A percentile compares a stretch with the other conserved stretches of the same genome.
Conservation (phyloP, 2,888 invertebrate genomes). For the Mystacides longicornis region DNA sequence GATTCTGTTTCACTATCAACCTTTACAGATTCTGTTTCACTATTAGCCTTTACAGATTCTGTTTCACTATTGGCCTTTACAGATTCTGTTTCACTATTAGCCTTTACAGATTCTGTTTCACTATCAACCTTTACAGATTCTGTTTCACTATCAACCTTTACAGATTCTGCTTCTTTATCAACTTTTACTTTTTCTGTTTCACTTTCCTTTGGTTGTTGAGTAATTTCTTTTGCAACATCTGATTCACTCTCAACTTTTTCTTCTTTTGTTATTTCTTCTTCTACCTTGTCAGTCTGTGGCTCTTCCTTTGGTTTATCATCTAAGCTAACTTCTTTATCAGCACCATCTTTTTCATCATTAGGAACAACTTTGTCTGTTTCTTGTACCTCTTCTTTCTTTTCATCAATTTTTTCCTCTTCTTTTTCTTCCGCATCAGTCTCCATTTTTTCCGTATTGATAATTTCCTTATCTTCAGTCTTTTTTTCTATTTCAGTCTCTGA, state of each 20-base stretch:
- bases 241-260: slow-evolving; percentile 30
- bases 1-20: background rate
- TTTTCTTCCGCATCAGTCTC: slow-evolving; percentile 28
- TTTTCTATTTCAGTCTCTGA: slow-evolving; percentile 26
- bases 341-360: slow-evolving; percentile 10
- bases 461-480: slow-evolving; percentile 26
- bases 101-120: background rate
- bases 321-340: slow-evolving; percentile 30
- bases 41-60: background rate
- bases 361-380: slow-evolving; percentile 8
- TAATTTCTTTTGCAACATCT: slow-evolving; percentile 16
- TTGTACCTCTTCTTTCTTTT: slow-evolving; percentile 27
- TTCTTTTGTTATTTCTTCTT: slow-evolving; percentile 31
- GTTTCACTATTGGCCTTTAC: background rate
- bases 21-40: background rate
- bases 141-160: slow-evolving; percentile 32
- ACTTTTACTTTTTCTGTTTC: slow-evolving; percentile 6
- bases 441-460: slow-evolving; percentile 22
- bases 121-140: background rate
- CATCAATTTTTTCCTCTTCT: slow-evolving; percentile 31
- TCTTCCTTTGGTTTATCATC: background rate
- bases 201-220: slow-evolving; percentile 22
- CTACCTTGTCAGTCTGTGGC: slow-evolving; percentile 23
- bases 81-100: background rate
- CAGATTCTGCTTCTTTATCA: slow-evolving; percentile 25